phyloP scores from a whole-genome alignment of 1,140 invertebrate genomes.

The Thalassaphorura encarpata region DNA sequence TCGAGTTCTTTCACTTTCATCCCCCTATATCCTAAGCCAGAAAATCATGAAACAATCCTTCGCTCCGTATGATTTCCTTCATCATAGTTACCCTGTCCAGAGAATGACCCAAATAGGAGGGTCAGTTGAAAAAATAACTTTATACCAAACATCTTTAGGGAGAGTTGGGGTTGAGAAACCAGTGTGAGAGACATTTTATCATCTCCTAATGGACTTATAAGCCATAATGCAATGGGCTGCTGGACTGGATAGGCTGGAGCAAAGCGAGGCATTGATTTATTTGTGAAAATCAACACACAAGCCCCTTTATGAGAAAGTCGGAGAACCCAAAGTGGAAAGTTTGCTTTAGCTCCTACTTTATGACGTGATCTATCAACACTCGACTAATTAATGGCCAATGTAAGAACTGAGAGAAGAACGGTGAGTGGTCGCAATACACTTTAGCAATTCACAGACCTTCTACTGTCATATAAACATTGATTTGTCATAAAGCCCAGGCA shows the following conservation, averaged over 20 bases:
- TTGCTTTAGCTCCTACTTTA: neutral
- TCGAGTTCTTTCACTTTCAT: no score
- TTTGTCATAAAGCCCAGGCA: slow-evolving; percentile 28
- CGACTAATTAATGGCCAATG: slow-evolving; percentile 5
- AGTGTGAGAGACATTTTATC: no score
- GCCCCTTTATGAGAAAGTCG: no score
- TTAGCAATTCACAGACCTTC: neutral
- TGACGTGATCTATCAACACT: slow-evolving; percentile 2
- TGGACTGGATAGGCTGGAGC: neutral
- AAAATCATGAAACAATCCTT: no score
- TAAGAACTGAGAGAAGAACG: no score
- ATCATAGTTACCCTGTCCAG: no score
- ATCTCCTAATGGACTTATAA: slow-evolving; percentile 33
- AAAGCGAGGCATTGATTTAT: slow-evolving; percentile 32
- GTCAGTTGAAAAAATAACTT: no score
- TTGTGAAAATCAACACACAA: slow-evolving; percentile 22
- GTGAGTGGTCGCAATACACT: neutral
- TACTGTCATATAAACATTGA: slow-evolving; percentile 30
- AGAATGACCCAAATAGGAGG: no score
- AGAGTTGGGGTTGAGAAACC: no score
- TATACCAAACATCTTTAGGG: no score
- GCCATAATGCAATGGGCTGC: slow-evolving; percentile 17
- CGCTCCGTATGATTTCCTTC: no score
- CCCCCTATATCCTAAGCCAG: no score
- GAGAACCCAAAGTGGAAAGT: neutral